A percentile compares a stretch with the other conserved stretches of the same genome.
Conservation (phyloP, 2,797 vertebrate genomes). For the Sebastes miniatus region DNA sequence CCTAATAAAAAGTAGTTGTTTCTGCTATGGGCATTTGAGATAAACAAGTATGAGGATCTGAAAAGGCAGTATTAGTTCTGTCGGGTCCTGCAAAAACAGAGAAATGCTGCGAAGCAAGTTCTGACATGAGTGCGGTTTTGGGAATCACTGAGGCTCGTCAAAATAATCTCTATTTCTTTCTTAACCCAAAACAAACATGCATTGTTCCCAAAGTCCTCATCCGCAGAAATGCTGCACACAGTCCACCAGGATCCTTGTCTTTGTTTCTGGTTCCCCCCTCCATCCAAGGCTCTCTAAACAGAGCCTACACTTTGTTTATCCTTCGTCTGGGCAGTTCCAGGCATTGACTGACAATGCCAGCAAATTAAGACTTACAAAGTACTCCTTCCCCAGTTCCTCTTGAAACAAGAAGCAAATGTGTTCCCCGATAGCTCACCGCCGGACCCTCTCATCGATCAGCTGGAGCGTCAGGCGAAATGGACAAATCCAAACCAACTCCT, state of each 20-base stretch:
- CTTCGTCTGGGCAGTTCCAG: conserved; percentile 37
- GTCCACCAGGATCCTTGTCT: conserved; percentile 21
- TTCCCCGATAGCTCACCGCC: conserved; percentile 40
- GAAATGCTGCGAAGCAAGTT: not conserved
- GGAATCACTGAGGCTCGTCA: not conserved
- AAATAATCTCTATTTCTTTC: conserved; percentile 5
- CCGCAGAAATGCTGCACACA: conserved; percentile 16
- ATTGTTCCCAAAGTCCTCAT: conserved; percentile 28
- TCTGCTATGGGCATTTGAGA: conserved; percentile 1
- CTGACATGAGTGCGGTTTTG: conserved; percentile 7
- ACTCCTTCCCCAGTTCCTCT: conserved; percentile 44
- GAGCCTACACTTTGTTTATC: conserved; percentile 58
- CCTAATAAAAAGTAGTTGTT: not conserved
- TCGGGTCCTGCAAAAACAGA: not conserved
- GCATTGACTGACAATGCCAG: conserved; percentile 62
- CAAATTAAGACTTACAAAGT: conserved; percentile 71
- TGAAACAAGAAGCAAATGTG: conserved; percentile 58
- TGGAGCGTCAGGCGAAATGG: conserved; percentile 21
- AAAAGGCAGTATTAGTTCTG: not conserved
- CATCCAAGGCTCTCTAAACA: conserved; percentile 47
- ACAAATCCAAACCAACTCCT: conserved; percentile 37
- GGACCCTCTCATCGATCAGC: conserved; percentile 60
- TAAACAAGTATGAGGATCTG: not conserved
- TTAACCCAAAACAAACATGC: conserved; percentile 40
- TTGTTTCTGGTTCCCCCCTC: conserved; percentile 37